phyloP scores from a whole-genome alignment of 2,113 vertebrate genomes.

The Atractosteus spatula region DNA sequence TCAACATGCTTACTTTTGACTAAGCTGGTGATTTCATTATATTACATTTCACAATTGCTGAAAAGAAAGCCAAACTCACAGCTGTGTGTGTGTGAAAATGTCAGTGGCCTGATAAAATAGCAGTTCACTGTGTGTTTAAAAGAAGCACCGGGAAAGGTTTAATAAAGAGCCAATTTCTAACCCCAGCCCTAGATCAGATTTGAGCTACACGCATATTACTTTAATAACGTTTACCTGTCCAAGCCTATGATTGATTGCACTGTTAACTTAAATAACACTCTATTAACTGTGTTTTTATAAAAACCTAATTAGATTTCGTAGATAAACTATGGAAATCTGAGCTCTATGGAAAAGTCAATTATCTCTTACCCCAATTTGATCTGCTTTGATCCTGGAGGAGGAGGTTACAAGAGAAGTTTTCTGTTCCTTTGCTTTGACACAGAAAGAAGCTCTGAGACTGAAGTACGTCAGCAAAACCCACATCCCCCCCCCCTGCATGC shows the following conservation, averaged over 20 bases:
- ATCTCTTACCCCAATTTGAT: conserved; percentile 7
- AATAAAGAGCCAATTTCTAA: conserved; percentile 13
- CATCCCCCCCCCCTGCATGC: neutral
- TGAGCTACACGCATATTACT: conserved; percentile 11
- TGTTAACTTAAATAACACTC: conserved; percentile 13
- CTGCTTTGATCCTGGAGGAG: conserved; percentile 9
- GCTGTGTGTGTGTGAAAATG: neutral
- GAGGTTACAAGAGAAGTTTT: neutral
- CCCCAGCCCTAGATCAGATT: conserved; percentile 10
- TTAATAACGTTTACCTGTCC: conserved; percentile 23
- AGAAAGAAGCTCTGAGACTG: neutral
- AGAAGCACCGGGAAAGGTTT: conserved; percentile 3
- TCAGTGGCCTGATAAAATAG: neutral
- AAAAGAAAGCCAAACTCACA: too few relatives aligned
- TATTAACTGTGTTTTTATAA: conserved; percentile 15
- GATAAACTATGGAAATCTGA: conserved; percentile 18
- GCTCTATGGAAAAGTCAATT: conserved; percentile 8
- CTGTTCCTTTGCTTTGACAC: neutral
- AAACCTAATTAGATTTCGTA: conserved; percentile 14
- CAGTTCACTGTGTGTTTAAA: neutral
- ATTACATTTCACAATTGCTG: too few relatives aligned
- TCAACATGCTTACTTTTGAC: too few relatives aligned
- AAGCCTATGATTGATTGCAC: conserved; percentile 18
- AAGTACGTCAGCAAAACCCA: neutral
- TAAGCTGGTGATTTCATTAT: too few relatives aligned